Percentiles rank a stretch among this genome's conserved stretches.
Conservation (phyloP, 2,113 vertebrate genomes). For the Platichthys flesus region DNA sequence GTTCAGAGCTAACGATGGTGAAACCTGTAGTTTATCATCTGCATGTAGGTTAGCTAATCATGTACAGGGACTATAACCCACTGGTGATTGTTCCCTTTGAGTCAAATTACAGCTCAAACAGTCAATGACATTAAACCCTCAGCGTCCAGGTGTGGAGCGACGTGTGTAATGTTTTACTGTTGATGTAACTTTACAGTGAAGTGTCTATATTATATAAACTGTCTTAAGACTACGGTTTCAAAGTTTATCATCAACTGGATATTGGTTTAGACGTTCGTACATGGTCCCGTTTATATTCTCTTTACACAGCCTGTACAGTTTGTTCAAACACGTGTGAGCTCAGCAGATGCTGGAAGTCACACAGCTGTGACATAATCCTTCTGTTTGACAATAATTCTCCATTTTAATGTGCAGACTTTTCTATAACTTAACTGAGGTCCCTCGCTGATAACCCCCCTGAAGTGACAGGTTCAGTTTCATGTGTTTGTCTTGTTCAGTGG, state of each 20-base stretch:
- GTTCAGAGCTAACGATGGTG: not conserved
- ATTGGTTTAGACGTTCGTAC: not conserved
- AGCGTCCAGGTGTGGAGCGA: not conserved
- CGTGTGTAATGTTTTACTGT: slow-evolving; percentile 9
- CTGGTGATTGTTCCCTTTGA: slow-evolving; percentile 25
- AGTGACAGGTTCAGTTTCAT: not conserved
- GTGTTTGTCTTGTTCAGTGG: slow-evolving; percentile 24
- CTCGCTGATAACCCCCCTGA: too few relatives aligned
- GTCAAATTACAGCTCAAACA: slow-evolving; percentile 57
- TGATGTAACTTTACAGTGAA: slow-evolving; percentile 11
- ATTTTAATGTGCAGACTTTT: too few relatives aligned
- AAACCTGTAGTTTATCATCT: slow-evolving; percentile 4
- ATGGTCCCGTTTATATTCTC: not conserved
- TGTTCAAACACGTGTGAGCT: not conserved
- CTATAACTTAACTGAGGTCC: not conserved
- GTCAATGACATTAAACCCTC: slow-evolving; percentile 21
- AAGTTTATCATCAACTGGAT: not conserved
- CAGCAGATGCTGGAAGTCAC: not conserved
- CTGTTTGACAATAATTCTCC: not conserved
- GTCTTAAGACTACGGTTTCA: not conserved
- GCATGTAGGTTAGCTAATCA: slow-evolving; percentile 32
- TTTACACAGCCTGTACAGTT: slow-evolving; percentile 2
- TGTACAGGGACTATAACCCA: slow-evolving; percentile 3
- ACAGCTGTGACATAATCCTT: not conserved
- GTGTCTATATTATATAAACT: not conserved